These are phyloP conservation scores for Heliocidaris erythrogramma DNA, from an alignment of 35 echinoderm and acorn worm species.

Conservation along the genomic window DNA sequence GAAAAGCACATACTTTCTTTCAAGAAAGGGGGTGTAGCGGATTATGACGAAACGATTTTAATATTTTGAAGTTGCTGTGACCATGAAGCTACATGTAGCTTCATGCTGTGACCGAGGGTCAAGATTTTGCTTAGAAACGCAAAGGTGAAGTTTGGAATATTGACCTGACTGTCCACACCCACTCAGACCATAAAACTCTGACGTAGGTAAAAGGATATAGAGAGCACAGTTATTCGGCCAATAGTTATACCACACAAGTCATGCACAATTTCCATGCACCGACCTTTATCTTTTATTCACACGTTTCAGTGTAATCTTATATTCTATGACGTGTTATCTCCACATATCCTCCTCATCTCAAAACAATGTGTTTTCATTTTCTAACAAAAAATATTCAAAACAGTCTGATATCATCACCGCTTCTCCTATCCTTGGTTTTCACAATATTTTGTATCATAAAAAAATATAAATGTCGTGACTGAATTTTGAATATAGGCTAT, in stretches of 20 bases:
- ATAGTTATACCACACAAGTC: not conserved
- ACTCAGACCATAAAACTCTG: not conserved
- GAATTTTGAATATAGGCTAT: no score
- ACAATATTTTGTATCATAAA: not conserved
- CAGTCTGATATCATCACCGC: not conserved
- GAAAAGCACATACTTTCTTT: no score
- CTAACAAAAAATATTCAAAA: not conserved
- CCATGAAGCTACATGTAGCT: no score
- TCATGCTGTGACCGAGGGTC: no score
- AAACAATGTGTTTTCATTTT: not conserved
- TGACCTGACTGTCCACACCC: not conserved
- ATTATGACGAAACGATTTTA: no score
- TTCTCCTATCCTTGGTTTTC: not conserved
- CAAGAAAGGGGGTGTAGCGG: no score
- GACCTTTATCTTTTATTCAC: not conserved
- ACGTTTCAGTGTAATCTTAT: not conserved
- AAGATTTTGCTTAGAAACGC: no score
- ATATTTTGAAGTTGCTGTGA: no score
- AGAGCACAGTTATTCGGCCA: no score
- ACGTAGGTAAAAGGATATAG: not conserved
- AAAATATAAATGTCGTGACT: no score
- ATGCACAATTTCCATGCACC: not conserved
- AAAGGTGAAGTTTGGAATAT: no score
- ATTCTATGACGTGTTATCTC: not conserved
- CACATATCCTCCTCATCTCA: not conserved